Evolutionary conservation across 2,797 vertebrate species (phyloP).

Genomic region (Oophaga sylvatica): DNA sequence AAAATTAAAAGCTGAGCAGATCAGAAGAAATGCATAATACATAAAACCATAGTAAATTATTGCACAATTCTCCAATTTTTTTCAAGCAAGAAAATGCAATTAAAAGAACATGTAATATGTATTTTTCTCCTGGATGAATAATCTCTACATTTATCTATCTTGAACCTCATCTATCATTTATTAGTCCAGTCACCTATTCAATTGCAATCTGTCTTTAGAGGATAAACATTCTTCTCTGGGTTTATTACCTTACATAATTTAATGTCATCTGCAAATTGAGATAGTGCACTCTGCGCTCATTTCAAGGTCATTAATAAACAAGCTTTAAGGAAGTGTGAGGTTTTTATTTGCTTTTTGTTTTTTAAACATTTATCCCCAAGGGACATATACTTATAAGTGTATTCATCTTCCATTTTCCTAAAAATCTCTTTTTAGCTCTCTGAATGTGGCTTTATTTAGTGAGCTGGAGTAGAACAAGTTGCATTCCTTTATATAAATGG

Average conservation of each 20-base stretch:
- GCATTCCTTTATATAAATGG: background rate
- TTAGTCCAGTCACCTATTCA: constrained; percentile 33
- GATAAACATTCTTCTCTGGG: constrained; percentile 36
- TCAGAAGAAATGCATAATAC: constrained; percentile 4
- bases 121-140: constrained; percentile 29
- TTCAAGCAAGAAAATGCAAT: background rate
- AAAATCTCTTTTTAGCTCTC: background rate
- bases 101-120: constrained; percentile 25
- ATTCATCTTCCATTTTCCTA: constrained; percentile 19
- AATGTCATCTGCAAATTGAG: constrained; percentile 50
- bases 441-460: background rate
- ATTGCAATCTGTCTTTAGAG: constrained; percentile 31
- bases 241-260: constrained; percentile 51
- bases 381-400: constrained; percentile 33
- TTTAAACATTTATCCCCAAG: constrained; percentile 21
- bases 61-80: background rate
- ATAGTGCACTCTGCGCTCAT: constrained; percentile 13
- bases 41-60: constrained; percentile 6
- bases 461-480: background rate
- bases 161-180: constrained; percentile 28
- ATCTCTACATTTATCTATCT: constrained; percentile 33
- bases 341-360: constrained; percentile 30
- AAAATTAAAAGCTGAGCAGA: background rate
- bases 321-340: constrained; percentile 21
- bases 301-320: constrained; percentile 52